phyloP scores from a whole-genome alignment of 2,888 invertebrate genomes.

The Brachyptera putata region DNA sequence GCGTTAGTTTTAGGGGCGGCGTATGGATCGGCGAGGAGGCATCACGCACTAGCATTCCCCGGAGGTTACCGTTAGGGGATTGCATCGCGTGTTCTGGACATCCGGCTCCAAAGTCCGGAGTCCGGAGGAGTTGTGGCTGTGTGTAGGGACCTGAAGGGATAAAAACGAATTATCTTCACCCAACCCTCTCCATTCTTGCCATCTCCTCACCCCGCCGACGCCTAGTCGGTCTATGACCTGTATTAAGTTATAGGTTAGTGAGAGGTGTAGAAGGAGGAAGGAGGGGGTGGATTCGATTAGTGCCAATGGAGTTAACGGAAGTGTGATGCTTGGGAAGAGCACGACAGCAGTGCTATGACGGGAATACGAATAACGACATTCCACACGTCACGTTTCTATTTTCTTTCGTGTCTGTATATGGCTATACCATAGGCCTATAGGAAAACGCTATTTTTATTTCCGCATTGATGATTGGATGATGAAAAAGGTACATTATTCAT shows the following conservation, averaged over 20 bases:
- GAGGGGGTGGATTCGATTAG: constrained; percentile 13
- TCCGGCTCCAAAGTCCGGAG: constrained; percentile 8
- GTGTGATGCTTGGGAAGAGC: constrained; percentile 7
- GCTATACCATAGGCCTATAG: no score
- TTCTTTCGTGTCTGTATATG: no score
- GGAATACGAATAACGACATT: background rate
- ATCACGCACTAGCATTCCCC: background rate
- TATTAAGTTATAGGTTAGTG: background rate
- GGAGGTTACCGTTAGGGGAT: background rate
- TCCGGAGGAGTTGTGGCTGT: no score
- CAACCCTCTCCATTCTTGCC: background rate
- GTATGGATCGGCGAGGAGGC: background rate
- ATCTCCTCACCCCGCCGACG: background rate
- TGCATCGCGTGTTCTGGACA: constrained; percentile 7
- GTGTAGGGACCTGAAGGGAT: constrained; percentile 13
- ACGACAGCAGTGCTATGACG: background rate
- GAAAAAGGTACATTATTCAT: no score
- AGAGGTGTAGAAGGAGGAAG: background rate
- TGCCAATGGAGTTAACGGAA: background rate
- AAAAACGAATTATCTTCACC: constrained; percentile 21
- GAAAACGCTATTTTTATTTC: no score
- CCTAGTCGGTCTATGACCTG: background rate
- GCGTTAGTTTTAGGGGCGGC: background rate
- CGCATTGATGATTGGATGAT: no score
- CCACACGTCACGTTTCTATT: no score